These are phyloP conservation scores for Phalacrocorax brasilianus DNA, from an alignment of 2,113 vertebrate genomes.

Conservation along the genomic window DNA sequence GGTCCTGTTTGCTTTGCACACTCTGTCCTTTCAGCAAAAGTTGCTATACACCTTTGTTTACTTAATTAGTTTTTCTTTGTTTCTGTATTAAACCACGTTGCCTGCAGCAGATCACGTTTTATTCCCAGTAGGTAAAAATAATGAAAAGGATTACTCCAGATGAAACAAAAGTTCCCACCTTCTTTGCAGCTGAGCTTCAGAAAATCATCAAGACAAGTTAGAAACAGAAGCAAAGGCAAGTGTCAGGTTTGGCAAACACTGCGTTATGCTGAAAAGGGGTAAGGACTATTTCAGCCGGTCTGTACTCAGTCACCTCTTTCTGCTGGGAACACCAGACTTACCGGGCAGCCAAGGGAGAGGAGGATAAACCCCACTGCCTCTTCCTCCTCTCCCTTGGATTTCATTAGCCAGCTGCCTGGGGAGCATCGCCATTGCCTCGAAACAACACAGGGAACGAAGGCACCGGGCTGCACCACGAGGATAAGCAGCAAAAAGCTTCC, in stretches of 20 bases:
- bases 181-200: neutral
- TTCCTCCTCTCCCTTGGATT: neutral
- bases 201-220: neutral
- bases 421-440: neutral
- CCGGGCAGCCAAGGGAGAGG: neutral
- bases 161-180: neutral
- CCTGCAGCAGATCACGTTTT: neutral
- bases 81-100: neutral
- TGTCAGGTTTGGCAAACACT: neutral
- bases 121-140: neutral
- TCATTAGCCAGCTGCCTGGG: neutral
- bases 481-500: neutral
- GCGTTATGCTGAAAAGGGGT: neutral
- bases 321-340: neutral
- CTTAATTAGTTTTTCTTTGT: neutral
- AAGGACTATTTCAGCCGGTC: neutral
- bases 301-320: neutral
- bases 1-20: neutral
- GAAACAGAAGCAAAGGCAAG: neutral
- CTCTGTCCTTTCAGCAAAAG: neutral
- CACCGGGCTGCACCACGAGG: fast-evolving
- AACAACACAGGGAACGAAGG: neutral
- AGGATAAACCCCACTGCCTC: neutral
- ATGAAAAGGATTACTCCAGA: neutral
- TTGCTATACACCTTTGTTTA: neutral